A percentile compares a stretch with the other conserved stretches of the same genome.
Evolutionary conservation across 2,888 invertebrate genomes (phyloP).

Genomic region (Agrochola lota): DNA sequence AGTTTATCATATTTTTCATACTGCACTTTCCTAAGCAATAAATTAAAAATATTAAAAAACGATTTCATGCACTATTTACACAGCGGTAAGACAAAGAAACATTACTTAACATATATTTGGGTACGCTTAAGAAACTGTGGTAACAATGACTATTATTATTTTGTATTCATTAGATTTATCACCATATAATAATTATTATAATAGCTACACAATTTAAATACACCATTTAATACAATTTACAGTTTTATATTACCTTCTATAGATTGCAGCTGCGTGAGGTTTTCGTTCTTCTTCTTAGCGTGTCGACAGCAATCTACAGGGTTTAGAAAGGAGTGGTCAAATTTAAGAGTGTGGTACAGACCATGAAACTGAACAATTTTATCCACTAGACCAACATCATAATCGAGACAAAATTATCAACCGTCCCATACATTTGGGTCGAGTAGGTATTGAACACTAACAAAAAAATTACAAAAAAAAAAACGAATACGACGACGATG

Average conservation of each 20-base stretch:
- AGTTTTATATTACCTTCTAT: neutral
- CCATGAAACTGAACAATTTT: no score
- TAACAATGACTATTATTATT: slow-evolving; percentile 37
- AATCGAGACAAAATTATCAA: no score
- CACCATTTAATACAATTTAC: neutral
- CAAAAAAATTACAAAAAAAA: no score
- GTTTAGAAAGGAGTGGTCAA: no score
- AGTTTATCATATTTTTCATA: slow-evolving; percentile 59
- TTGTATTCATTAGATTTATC: slow-evolving; percentile 50
- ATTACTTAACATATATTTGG: neutral
- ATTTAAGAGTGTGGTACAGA: no score
- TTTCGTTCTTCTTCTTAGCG: neutral
- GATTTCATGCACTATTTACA: neutral
- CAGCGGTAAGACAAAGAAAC: neutral
- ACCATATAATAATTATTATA: slow-evolving; percentile 19
- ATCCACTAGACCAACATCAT: no score
- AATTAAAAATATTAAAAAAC: neutral
- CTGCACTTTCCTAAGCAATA: slow-evolving; percentile 57
- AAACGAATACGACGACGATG: no score
- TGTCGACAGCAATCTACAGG: no score
- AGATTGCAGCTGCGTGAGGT: neutral
- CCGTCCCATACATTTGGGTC: no score
- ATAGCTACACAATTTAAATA: slow-evolving; percentile 3
- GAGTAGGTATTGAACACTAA: no score
- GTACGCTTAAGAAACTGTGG: slow-evolving; percentile 28